Percentiles rank a stretch among this genome's conserved stretches.
Evolutionary conservation across 2,797 vertebrate species (phyloP).

Genomic region (Poecilia picta): DNA sequence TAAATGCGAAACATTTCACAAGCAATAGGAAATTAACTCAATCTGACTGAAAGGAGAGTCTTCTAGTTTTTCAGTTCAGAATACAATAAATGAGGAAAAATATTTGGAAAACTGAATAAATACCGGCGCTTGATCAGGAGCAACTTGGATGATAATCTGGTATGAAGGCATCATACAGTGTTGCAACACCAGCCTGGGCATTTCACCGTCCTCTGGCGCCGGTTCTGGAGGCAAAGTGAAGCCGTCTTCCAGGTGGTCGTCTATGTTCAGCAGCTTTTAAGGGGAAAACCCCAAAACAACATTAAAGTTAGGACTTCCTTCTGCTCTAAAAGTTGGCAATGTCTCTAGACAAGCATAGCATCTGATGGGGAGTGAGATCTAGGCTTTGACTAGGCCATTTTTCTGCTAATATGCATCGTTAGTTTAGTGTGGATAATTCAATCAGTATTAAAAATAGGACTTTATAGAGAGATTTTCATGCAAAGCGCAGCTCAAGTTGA

Average conservation of each 20-base stretch:
- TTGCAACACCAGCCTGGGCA: conserved; percentile 71
- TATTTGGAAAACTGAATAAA: conserved; percentile 3
- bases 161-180: conserved; percentile 79
- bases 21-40: not conserved
- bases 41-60: too few relatives aligned
- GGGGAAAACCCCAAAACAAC: not conserved
- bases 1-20: not conserved
- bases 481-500: not conserved
- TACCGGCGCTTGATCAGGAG: conserved; percentile 74
- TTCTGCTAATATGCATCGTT: not conserved
- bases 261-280: conserved; percentile 70
- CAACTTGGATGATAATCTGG: conserved; percentile 81
- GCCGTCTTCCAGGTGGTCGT: conserved; percentile 60
- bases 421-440: not conserved
- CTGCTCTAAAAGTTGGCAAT: not conserved
- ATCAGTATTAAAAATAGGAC: not conserved
- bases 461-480: not conserved
- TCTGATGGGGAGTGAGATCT: not conserved
- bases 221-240: conserved; percentile 53
- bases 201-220: conserved; percentile 57
- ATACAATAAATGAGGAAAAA: not conserved
- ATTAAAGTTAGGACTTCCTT: not conserved
- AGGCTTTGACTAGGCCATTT: not conserved
- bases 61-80: not conserved
- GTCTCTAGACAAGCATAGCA: not conserved